Percentiles rank a stretch among this genome's conserved stretches.
phyloP scores from a whole-genome alignment of 1,140 invertebrate species.

The Mya arenaria region DNA sequence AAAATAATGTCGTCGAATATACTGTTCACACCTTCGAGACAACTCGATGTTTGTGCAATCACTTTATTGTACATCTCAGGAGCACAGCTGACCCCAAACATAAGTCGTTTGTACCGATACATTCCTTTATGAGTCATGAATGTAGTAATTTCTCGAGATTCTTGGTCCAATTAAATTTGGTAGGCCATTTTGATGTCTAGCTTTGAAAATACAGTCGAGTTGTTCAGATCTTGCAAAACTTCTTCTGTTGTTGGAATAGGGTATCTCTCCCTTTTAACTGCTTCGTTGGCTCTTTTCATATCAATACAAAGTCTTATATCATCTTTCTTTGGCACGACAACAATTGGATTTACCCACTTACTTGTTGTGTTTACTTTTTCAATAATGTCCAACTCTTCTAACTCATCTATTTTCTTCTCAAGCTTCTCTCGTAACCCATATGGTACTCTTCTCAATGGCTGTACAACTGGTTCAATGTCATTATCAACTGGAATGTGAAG shows the following conservation, averaged over 20 bases:
- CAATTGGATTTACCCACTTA: slow-evolving; percentile 65
- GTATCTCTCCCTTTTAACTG: slow-evolving; percentile 55
- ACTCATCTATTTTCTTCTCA: slow-evolving; percentile 58
- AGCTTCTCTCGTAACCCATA: slow-evolving; percentile 58
- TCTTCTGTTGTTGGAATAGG: slow-evolving; percentile 69
- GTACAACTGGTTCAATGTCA: slow-evolving; percentile 7
- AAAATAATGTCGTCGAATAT: slow-evolving; percentile 12
- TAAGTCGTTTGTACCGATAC: background rate
- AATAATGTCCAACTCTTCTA: slow-evolving; percentile 64
- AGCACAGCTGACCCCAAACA: slow-evolving; percentile 23
- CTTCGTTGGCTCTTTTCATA: slow-evolving; percentile 65
- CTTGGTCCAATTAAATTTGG: slow-evolving; percentile 59
- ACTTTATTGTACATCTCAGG: slow-evolving; percentile 2
- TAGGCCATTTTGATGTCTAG: slow-evolving; percentile 62
- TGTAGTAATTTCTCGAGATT: slow-evolving; percentile 31
- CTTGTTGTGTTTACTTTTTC: slow-evolving; percentile 62
- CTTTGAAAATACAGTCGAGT: slow-evolving; percentile 56
- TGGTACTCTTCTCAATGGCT: slow-evolving; percentile 44
- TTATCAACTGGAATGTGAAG: slow-evolving; percentile 14
- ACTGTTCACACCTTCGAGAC: background rate
- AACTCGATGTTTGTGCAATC: background rate
- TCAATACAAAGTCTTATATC: slow-evolving; percentile 69
- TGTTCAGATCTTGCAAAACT: slow-evolving; percentile 63
- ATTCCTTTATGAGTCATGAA: background rate
- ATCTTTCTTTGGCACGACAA: slow-evolving; percentile 49